Percentiles rank a stretch among this genome's conserved stretches.
Evolutionary conservation across 2,888 invertebrate genomes (phyloP).

Genomic region (Leptopilina myrica): DNA sequence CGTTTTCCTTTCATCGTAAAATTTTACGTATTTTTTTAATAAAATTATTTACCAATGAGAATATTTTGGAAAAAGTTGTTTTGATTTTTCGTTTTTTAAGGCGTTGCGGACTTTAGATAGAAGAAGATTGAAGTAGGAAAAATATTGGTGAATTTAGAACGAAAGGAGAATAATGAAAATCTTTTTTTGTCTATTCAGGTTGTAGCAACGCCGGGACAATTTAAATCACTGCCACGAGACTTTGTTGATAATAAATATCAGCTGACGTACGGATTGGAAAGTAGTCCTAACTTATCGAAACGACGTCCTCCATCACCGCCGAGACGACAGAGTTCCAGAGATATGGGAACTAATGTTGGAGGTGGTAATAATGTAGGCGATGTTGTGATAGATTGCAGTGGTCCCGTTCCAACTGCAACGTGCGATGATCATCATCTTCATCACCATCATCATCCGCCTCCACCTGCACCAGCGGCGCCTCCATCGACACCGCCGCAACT

Average conservation of each 20-base stretch:
- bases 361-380: conserved; percentile 65
- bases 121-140: too few relatives aligned
- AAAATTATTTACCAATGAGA: too few relatives aligned
- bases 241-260: conserved; percentile 79
- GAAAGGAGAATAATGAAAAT: neutral
- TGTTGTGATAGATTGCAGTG: conserved; percentile 76
- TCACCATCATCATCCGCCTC: conserved; percentile 61
- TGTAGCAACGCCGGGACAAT: conserved; percentile 76
- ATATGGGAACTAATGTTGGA: conserved; percentile 61
- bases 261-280: conserved; percentile 75
- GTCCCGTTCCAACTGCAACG: conserved; percentile 76
- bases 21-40: too few relatives aligned
- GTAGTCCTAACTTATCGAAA: conserved; percentile 86
- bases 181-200: conserved; percentile 58
- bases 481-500: conserved; percentile 81
- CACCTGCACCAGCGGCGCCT: conserved; percentile 81
- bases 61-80: too few relatives aligned
- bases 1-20: too few relatives aligned
- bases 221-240: conserved; percentile 79
- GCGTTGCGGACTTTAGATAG: too few relatives aligned
- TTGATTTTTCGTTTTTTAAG: too few relatives aligned
- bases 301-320: conserved; percentile 90
- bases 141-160: too few relatives aligned
- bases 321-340: conserved; percentile 81
- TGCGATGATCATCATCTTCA: conserved; percentile 70